These are phyloP conservation scores for Nothura maculosa DNA, from an alignment of 2,797 vertebrate genomes.

Conservation along the genomic window DNA sequence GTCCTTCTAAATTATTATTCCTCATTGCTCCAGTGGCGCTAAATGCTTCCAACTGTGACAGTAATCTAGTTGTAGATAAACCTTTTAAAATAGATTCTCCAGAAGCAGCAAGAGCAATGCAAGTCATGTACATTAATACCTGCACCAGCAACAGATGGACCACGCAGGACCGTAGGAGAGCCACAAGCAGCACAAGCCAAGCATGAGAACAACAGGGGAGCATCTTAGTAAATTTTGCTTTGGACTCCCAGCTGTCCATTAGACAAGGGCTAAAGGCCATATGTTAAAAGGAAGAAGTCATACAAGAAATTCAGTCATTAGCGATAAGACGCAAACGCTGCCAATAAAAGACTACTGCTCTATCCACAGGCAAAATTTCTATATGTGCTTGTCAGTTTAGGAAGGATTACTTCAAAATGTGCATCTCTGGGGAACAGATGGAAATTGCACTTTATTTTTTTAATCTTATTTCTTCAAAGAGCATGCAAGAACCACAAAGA, in stretches of 20 bases:
- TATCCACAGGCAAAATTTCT: background rate
- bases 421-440: background rate
- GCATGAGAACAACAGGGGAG: fast-evolving
- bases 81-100: slow-evolving; percentile 17
- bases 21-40: slow-evolving; percentile 31
- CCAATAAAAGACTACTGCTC: background rate
- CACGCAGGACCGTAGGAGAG: background rate
- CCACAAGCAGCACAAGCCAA: background rate
- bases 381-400: fast-evolving
- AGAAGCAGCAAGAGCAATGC: background rate
- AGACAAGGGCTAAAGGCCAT: background rate
- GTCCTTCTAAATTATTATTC: slow-evolving; percentile 44
- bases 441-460: background rate
- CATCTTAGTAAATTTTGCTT: background rate
- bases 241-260: background rate
- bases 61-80: slow-evolving; percentile 69
- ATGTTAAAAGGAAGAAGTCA: background rate
- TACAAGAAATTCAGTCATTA: background rate
- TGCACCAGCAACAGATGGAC: background rate
- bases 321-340: fast-evolving
- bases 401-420: background rate
- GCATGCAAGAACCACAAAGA: background rate
- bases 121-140: background rate
- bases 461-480: background rate
- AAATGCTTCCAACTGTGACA: slow-evolving; percentile 62